These are phyloP conservation scores for Eulemur mongoz DNA, from an alignment of 2,797 vertebrate genomes.

Conservation along the genomic window DNA sequence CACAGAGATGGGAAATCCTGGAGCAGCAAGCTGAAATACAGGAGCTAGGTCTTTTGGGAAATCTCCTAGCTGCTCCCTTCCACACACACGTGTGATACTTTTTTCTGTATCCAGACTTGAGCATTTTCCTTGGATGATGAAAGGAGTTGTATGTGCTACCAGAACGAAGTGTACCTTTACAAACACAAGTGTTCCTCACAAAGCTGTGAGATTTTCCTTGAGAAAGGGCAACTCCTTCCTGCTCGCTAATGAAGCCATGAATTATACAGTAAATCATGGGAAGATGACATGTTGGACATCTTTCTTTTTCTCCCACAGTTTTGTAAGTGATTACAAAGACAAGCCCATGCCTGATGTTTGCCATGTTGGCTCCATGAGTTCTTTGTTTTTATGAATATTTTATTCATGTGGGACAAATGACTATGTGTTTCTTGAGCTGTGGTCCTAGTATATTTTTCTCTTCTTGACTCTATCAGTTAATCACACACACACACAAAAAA, in stretches of 20 bases:
- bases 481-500: background rate
- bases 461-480: conserved; percentile 36
- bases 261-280: background rate
- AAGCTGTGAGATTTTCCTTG: background rate
- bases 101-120: background rate
- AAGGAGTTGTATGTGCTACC: background rate
- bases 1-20: background rate
- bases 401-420: background rate
- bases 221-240: background rate
- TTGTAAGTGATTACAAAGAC: background rate
- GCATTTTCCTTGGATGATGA: background rate
- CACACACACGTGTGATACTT: rapidly evolving
- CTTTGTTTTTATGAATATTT: conserved; percentile 49
- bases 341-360: background rate
- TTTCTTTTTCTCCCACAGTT: background rate
- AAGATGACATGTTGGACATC: background rate
- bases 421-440: conserved; percentile 37
- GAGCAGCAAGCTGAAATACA: background rate
- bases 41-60: background rate
- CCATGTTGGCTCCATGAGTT: background rate
- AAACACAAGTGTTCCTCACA: rapidly evolving
- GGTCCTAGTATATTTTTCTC: conserved; percentile 7
- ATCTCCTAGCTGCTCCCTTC: background rate
- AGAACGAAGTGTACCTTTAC: rapidly evolving
- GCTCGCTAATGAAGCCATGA: background rate